Base-by-base conservation (phyloP, 1,140 invertebrate species). In the Drosophila ananassae region DNA sequence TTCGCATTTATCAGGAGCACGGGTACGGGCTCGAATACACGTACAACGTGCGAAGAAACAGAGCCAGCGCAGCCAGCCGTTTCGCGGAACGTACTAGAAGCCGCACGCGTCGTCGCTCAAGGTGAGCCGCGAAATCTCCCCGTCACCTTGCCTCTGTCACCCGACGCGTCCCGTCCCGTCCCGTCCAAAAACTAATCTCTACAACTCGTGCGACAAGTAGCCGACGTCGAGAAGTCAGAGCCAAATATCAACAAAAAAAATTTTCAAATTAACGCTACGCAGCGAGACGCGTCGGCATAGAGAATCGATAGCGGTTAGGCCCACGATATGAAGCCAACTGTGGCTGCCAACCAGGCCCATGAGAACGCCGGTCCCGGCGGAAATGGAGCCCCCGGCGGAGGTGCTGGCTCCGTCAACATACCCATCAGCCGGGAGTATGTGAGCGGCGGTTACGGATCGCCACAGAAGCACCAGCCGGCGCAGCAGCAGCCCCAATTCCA, bases 251-350 rank as follows among this genome's bases (percentile, higher is more conserved):
- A 44, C 61, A 54, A 69, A 69, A 63, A 48, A 46, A 84, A 55
- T 39, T 78, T 73, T 68, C 41, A 60, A 85, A 81, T 75, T 81
- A 17, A 78, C 68, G 60, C 30, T 77, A 58, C 66, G 68, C 55
- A 63, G 59, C 59, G 63, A 74, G 44, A 59, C 55, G 56, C 52
- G 30, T 46, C 44, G 56, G 30, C 17, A 47, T 21, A 6, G 25
- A 61, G 46, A 73, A 32, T 69, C 63, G 41, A 66, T 34, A 55
- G 51, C 12, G 60, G 28, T 52, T 7, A 46, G 13, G 50, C 12
- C 64, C 32, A 30, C 44, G 60, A 51, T 2, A 87, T 91, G 89
- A 91, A 91, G 74, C 89, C 89, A 61, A 89, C 89, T 90, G 82
- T 91, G 85, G 56, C 90, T 53, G 75, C 82, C 48, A 83, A 73